Evolutionary conservation across 1,140 invertebrate genomes (phyloP).

Genomic region (Sogatella furcifera): DNA sequence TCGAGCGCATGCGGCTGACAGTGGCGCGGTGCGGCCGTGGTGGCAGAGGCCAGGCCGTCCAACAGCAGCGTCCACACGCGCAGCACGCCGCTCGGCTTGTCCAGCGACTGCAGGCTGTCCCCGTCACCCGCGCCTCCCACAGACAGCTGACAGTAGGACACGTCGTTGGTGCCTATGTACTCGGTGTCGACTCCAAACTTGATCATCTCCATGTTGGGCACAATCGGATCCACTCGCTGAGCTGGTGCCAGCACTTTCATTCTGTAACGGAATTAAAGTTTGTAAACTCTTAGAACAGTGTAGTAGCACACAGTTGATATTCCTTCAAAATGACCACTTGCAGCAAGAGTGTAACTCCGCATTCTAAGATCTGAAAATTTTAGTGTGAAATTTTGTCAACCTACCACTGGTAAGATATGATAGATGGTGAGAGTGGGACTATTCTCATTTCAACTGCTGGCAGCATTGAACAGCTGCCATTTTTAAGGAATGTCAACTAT

Average conservation of each 20-base stretch:
- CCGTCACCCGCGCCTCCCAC: not conserved
- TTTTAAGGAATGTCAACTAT: too few relatives aligned
- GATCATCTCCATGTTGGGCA: constrained; percentile 61
- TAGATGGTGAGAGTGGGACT: too few relatives aligned
- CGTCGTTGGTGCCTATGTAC: not conserved
- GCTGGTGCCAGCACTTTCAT: constrained; percentile 68
- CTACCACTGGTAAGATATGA: too few relatives aligned
- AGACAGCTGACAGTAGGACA: constrained; percentile 16
- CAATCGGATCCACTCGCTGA: constrained; percentile 71
- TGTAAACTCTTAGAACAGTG: too few relatives aligned
- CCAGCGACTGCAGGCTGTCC: constrained; percentile 35
- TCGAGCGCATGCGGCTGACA: constrained; percentile 81
- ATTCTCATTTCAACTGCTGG: too few relatives aligned
- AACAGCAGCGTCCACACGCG: constrained; percentile 85
- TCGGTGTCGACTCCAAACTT: constrained; percentile 39
- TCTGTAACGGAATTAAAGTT: constrained; percentile 31
- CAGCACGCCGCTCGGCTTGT: constrained; percentile 71
- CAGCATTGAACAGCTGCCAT: too few relatives aligned
- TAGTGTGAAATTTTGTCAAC: too few relatives aligned
- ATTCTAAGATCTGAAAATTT: too few relatives aligned
- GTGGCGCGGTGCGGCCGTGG: constrained; percentile 65
- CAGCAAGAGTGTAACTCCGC: too few relatives aligned
- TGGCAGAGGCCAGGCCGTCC: constrained; percentile 77
- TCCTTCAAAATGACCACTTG: too few relatives aligned
- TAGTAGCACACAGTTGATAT: too few relatives aligned